These are phyloP conservation scores for Rotaria socialis DNA, from an alignment of 2,888 invertebrate genomes.

Conservation along the genomic window DNA sequence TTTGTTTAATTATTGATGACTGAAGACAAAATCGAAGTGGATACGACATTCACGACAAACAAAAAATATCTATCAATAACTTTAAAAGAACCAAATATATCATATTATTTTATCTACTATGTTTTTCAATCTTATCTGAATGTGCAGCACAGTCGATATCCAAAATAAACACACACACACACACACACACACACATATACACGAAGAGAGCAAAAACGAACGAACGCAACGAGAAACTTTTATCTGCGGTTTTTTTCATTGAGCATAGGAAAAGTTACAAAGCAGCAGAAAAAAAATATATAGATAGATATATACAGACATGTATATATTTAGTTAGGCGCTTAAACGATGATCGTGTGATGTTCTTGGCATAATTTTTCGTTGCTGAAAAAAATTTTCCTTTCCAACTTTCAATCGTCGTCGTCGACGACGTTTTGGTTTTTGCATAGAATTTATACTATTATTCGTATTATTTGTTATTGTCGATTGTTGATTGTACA, in stretches of 20 bases:
- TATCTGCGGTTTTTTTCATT: not conserved
- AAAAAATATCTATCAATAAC: not conserved
- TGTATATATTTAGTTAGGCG: not conserved
- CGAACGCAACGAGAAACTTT: not conserved
- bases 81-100: not conserved
- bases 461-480: not conserved
- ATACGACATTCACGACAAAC: not conserved
- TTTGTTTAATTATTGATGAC: not conserved
- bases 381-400: not conserved
- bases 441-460: not conserved
- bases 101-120: not conserved
- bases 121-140: not conserved
- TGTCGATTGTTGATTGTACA: conserved; percentile 8
- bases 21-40: not conserved
- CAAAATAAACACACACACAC: not conserved
- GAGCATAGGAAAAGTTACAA: not conserved
- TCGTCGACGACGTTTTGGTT: not conserved
- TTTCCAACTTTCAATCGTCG: conserved; percentile 14
- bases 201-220: not conserved
- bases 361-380: not conserved
- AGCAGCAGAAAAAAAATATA: not conserved
- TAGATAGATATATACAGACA: no score
- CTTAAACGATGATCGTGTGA: not conserved
- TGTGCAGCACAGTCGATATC: not conserved
- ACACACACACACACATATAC: no score